phyloP scores from a whole-genome alignment of 2,113 vertebrate genomes.

The Pachycephala philippinensis region DNA sequence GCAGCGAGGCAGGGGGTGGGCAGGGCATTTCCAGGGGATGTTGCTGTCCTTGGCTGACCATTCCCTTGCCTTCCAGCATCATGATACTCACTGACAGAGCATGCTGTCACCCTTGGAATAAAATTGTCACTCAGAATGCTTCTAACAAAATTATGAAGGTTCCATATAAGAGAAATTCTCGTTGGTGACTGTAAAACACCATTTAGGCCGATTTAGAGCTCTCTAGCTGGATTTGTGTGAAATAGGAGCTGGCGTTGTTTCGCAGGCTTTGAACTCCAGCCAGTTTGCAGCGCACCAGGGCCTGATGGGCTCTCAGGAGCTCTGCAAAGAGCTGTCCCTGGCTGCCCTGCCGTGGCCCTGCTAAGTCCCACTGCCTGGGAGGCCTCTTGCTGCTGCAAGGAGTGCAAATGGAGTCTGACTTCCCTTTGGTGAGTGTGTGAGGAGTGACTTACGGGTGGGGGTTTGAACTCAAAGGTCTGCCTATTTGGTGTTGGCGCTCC shows the following conservation, averaged over 20 bases:
- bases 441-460: accelerated
- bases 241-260: background rate
- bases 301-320: background rate
- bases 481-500: accelerated
- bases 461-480: background rate
- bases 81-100: accelerated
- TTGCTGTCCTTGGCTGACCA: background rate
- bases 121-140: background rate
- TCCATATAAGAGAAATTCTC: background rate
- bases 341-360: background rate
- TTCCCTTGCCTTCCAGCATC: background rate
- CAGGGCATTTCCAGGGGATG: background rate
- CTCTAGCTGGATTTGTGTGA: background rate
- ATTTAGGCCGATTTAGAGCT: background rate
- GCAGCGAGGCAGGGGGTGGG: background rate
- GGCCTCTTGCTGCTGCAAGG: accelerated
- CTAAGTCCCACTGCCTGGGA: background rate
- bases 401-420: background rate
- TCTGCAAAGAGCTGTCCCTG: background rate
- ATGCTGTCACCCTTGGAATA: background rate
- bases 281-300: background rate
- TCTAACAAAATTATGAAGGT: background rate
- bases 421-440: background rate
- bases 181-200: background rate
- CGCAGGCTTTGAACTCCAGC: background rate